Evolutionary conservation across 1,140 invertebrate genomes (phyloP).

Genomic region (Zeugodacus cucurbitae): DNA sequence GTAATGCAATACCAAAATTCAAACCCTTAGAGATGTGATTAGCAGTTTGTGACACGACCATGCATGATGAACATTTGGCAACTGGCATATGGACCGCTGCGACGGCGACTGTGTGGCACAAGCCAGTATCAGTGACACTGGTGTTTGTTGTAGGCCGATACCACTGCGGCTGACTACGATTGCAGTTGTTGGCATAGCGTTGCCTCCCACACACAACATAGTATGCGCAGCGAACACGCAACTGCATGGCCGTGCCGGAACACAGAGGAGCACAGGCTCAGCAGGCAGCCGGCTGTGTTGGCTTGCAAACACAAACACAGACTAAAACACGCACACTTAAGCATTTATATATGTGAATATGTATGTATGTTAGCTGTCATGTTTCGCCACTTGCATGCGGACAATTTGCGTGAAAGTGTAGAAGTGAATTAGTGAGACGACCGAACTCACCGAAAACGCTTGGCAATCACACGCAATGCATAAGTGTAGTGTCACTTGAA

Average conservation of each 20-base stretch:
- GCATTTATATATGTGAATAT: background rate
- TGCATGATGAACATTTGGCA: background rate
- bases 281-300: background rate
- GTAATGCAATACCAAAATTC: background rate
- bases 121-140: background rate
- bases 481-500: background rate
- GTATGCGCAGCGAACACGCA: background rate
- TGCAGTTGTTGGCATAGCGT: background rate
- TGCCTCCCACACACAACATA: background rate
- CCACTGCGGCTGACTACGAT: background rate
- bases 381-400: background rate
- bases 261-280: background rate
- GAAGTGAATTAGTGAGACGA: slow-evolving; percentile 11
- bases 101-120: background rate
- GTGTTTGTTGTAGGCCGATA: background rate
- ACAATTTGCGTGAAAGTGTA: background rate
- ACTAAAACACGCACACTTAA: background rate
- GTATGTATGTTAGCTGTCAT: background rate
- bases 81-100: background rate
- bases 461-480: background rate
- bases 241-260: background rate
- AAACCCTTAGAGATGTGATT: slow-evolving; percentile 4
- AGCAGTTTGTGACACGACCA: background rate
- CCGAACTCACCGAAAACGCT: background rate
- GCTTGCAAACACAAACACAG: background rate